Base-by-base conservation (phyloP, 2,888 invertebrate genomes). In the Temnothorax ravouxi region DNA sequence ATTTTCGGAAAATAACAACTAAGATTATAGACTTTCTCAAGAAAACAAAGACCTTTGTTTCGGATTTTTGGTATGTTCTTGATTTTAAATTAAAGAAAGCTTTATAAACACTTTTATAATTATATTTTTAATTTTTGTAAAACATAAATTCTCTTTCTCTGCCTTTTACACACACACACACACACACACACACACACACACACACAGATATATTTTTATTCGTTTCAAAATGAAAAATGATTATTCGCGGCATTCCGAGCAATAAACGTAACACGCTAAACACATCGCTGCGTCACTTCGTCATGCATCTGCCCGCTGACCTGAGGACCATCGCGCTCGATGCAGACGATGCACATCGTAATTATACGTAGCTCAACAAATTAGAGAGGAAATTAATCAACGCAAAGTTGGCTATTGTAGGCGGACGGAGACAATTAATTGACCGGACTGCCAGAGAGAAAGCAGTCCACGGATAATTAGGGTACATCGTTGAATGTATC, bases 251-350 rank as follows among this genome's bases (percentile, higher is more conserved):
- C 29, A 41, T 77, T 44, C 29, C 41, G 29, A n/a, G 9, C 25
- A 52, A n/a, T 77, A 29, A 71, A 71, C 29, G 72, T 71, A 77
- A 71, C n/a, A 50, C 52, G 41, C 76, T 77, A 54, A 71, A 77
- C 71, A 71, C 77, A 54, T 71, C 52, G 38, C 76, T 71, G 76
- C 72, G 71, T 77, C 71, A 69, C 38, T 21, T 77, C 25, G 29
- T 54, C 77, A 41, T 52, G 72, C 77, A 72, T 56, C 75, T 59
- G 56, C 47, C 47, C 47, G 29, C n/a, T 79, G 77, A 79, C 74
- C 74, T 41, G 44, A 6, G n/a, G 44, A 72, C 21, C 72, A 54
- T 69, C 25, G 15, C 71, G n/a, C 41, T 41, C 54, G 21, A 21
- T 71, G 54, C 34, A 29, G 41, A 47, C 54, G 18, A 21, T 71